phyloP scores from a whole-genome alignment of 1,140 invertebrate genomes.

The Drosophila oshimai region DNA sequence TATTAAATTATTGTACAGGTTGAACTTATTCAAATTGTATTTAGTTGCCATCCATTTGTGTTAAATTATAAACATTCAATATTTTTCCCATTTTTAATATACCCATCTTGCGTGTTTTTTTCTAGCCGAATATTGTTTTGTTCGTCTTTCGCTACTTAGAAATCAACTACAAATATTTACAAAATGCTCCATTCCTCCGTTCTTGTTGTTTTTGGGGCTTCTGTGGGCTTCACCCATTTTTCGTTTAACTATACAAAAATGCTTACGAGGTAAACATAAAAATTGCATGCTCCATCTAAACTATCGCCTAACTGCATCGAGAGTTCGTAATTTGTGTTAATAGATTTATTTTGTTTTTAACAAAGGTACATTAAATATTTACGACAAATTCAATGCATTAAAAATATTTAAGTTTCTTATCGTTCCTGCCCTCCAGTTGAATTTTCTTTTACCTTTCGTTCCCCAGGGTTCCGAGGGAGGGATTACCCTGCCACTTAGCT shows the following conservation, averaged over 20 bases:
- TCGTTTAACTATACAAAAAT: slow-evolving; percentile 74
- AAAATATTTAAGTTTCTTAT: slow-evolving; percentile 69
- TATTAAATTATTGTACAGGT: slow-evolving; percentile 81
- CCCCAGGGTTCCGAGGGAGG: slow-evolving; percentile 26
- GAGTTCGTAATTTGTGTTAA: slow-evolving; percentile 60
- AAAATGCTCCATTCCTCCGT: slow-evolving; percentile 34
- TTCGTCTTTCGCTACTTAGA: slow-evolving; percentile 70
- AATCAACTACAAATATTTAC: slow-evolving; percentile 81
- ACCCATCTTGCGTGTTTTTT: neutral
- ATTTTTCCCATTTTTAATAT: slow-evolving; percentile 9
- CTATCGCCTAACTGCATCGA: slow-evolving; percentile 38
- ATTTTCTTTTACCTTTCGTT: slow-evolving; percentile 30
- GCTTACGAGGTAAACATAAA: slow-evolving; percentile 71
- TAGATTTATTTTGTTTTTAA: slow-evolving; percentile 80
- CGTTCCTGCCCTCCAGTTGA: neutral
- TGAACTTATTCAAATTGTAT: slow-evolving; percentile 81
- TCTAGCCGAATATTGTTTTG: slow-evolving; percentile 7
- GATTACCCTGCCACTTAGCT: slow-evolving; percentile 58
- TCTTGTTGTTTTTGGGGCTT: neutral
- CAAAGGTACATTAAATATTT: slow-evolving; percentile 82
- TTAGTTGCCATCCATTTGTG: slow-evolving; percentile 67
- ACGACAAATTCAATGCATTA: slow-evolving; percentile 80
- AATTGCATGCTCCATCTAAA: slow-evolving; percentile 56
- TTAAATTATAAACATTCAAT: slow-evolving; percentile 74
- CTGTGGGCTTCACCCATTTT: slow-evolving; percentile 1